These are phyloP conservation scores for Lithobates sylvaticus DNA, from an alignment of 2,797 vertebrate genomes.

Conservation along the genomic window DNA sequence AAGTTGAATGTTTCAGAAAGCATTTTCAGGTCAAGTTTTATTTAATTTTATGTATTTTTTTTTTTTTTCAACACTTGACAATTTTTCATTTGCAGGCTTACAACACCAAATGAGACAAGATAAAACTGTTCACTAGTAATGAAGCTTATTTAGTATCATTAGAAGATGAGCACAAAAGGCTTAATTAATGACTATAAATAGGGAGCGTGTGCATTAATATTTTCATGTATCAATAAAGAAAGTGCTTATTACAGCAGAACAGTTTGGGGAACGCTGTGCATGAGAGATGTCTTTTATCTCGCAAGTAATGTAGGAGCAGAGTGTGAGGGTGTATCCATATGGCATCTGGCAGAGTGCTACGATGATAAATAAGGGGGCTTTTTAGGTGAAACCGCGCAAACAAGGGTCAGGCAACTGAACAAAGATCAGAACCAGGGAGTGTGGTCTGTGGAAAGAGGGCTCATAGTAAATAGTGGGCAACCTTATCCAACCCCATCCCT, in stretches of 20 bases:
- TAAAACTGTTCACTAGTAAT: conserved; percentile 2
- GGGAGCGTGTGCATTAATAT: fast-evolving
- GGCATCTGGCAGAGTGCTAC: neutral
- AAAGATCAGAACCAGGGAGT: no score
- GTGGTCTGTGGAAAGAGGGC: no score
- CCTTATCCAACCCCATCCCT: no score
- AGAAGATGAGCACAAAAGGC: neutral
- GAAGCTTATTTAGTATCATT: conserved; percentile 17
- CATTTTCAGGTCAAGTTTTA: no score
- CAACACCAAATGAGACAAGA: neutral
- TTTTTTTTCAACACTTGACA: neutral
- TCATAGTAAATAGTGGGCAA: no score
- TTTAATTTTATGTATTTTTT: no score
- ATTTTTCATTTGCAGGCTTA: neutral
- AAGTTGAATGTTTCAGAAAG: no score
- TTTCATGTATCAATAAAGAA: conserved; percentile 10
- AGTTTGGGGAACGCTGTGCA: fast-evolving
- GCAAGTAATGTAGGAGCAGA: neutral
- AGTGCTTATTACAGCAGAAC: neutral
- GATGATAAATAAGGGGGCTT: neutral
- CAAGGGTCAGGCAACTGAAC: no score
- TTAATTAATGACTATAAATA: neutral
- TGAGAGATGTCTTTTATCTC: neutral
- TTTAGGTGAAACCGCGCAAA: no score
- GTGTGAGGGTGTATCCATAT: neutral